A percentile compares a stretch with the other conserved stretches of the same genome.
Conservation (phyloP, 2,113 vertebrate species). For the Lycaon pictus region DNA sequence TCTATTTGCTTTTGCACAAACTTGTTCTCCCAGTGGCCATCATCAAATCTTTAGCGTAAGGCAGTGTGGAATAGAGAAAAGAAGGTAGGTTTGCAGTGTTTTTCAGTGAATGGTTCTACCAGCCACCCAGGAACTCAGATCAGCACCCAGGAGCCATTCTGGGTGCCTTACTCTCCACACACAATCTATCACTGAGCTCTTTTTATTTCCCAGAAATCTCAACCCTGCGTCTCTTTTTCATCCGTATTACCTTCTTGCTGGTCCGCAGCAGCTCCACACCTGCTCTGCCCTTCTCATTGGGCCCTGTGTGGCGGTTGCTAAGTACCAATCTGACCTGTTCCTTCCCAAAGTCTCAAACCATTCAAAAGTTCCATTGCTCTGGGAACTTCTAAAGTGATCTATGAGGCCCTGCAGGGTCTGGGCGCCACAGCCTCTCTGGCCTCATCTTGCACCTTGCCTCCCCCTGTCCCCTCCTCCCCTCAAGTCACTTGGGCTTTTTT, state of each 20-base stretch:
- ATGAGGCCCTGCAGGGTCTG: neutral
- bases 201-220: neutral
- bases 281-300: neutral
- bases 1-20: neutral
- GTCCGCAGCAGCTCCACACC: neutral
- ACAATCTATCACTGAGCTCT: neutral
- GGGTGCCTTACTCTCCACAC: neutral
- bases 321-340: conserved; percentile 30
- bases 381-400: neutral
- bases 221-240: neutral
- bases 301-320: neutral
- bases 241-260: neutral
- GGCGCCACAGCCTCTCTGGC: neutral
- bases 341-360: conserved; percentile 21
- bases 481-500: neutral
- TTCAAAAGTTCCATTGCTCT: conserved; percentile 19
- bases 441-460: neutral
- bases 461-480: neutral
- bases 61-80: neutral
- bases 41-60: neutral
- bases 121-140: neutral
- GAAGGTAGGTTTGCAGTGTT: neutral
- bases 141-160: neutral
- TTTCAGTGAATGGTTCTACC: neutral
- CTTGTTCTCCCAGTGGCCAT: neutral